Base-by-base conservation (phyloP, 2,113 vertebrate genomes). In the Bagarius yarrelli region DNA sequence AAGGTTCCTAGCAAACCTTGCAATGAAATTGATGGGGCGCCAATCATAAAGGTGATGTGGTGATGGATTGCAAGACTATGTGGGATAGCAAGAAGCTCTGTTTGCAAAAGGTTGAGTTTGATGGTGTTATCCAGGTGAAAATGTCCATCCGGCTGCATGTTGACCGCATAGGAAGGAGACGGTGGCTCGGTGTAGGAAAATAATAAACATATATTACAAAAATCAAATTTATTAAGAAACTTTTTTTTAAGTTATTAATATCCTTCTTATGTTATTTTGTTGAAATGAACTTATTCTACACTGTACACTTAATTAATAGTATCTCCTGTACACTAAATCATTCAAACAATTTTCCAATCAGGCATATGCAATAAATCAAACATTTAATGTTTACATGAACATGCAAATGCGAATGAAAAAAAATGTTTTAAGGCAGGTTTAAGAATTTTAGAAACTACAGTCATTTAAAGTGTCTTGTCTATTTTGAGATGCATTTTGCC, bases 1-100 rank as follows among this genome's bases (percentile, higher is more conserved):
- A 72, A 53, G 70, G 27, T 71, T 71, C 47, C 69, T 71, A 71
- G 47, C 15, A 72, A 25, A 72, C 70, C 50, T 55, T 73, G 50
- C 19, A 34, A 55, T 34, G 18, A 73, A 32, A 73, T 73, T 55
- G 50, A 73, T 55, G 50, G 11, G 70, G 50, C 32, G 47, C 27
- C 47, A 53, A 11, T 32, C 27, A 25, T 53, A 25, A 53, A 72
- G 70, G 70, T 34, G 27, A 73, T 73, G 19, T 34, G 53, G 27
- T 34, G 50, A 73, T 73, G 27, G 50, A 32, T 53, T 73, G 70
- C 50, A 55, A 8, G 50, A 55, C 70, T 53, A 19, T 12, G 16
- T 23, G 27, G 70, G 50, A 32, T 55, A 19, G 27, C 18, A 55
- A 55, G 44, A 30, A 34, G 27, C 50, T 32, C 19, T 73, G 25